phyloP scores from a whole-genome alignment of 2,797 vertebrate genomes.

The Diglossa cyanea region DNA sequence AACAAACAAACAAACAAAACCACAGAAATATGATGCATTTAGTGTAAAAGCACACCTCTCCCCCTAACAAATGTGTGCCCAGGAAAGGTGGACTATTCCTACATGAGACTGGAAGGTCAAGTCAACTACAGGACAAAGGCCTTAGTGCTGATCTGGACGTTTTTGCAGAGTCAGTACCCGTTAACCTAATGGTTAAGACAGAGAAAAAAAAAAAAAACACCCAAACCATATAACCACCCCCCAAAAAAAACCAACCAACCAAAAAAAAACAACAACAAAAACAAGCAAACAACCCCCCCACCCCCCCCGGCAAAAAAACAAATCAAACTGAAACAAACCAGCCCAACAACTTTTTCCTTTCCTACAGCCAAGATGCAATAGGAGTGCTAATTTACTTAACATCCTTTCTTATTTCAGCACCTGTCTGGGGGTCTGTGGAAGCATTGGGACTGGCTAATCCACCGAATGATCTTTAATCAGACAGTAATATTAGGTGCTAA shows the following conservation, averaged over 20 bases:
- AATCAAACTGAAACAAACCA: background rate
- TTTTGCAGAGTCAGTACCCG: background rate
- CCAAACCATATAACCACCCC: background rate
- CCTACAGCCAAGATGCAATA: background rate
- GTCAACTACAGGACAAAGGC: background rate
- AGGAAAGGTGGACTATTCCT: background rate
- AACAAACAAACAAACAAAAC: no score
- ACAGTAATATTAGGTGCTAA: constrained; percentile 51
- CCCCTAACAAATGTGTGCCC: background rate
- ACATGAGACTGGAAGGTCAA: background rate
- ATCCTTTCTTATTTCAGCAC: constrained; percentile 32
- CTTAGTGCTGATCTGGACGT: background rate
- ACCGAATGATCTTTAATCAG: constrained; percentile 49
- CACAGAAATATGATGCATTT: background rate
- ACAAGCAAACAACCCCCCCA: background rate
- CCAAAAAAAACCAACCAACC: background rate
- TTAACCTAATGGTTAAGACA: background rate
- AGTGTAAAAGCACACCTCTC: background rate
- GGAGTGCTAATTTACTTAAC: constrained; percentile 24
- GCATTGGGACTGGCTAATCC: background rate
- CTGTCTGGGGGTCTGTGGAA: constrained; percentile 7
- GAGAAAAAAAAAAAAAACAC: background rate
- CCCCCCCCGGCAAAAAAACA: background rate
- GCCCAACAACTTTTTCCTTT: background rate
- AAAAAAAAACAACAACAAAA: background rate